Base-by-base conservation (phyloP, 2,888 invertebrate genomes). In the Ecdyonurus torrentis region DNA sequence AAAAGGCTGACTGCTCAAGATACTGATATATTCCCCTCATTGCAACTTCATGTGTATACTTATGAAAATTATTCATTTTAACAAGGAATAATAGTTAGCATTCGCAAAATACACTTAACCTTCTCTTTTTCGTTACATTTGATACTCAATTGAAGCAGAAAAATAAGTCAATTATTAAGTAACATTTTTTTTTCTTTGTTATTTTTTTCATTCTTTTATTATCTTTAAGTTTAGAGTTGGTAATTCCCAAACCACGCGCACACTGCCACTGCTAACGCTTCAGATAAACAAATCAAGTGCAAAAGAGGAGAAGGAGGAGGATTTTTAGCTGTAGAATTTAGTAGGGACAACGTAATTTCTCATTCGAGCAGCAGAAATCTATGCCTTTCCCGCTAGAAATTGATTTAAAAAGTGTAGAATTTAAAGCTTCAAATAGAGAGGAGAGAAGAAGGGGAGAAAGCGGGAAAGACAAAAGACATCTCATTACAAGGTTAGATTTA, bases 341-440 rank as follows among this genome's bases (percentile, higher is more conserved):
- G 37, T 37, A 37, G 22, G 24, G 24, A 23, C 59, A 24, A 59
- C 23, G 24, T 24, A 24, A 59, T 59, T 59, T 59, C 23, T 19
- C 59, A 59, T 59, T 59, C 22, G 59, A 23, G 20, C 22, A 37
- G 37, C 37, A 59, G 59, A 59, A 59, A 20, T 59, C 59, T 59
- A 59, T 59, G 59, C 23, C 23, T 59, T 23, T 22, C 37, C 59
- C 59, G 59, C 23, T 59, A 59, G 59, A 59, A 59, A 59, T 59
- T 59, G 59, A 59, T 59, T 59, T 59, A 59, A 59, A 59, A 59
- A 59, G 23, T 59, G 59, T 24, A 15, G 10, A 59, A 59, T 59
- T 59, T 59, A 59, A 59, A 3, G 5, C 20, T 3, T 15, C 2
- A 7, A 23, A 59, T 15, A n/a, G 59, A 59, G 59, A 59, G 20